Percentiles rank a stretch among this genome's conserved stretches.
Conservation (phyloP, 2,888 invertebrate genomes). For the Phyto melanocephala region DNA sequence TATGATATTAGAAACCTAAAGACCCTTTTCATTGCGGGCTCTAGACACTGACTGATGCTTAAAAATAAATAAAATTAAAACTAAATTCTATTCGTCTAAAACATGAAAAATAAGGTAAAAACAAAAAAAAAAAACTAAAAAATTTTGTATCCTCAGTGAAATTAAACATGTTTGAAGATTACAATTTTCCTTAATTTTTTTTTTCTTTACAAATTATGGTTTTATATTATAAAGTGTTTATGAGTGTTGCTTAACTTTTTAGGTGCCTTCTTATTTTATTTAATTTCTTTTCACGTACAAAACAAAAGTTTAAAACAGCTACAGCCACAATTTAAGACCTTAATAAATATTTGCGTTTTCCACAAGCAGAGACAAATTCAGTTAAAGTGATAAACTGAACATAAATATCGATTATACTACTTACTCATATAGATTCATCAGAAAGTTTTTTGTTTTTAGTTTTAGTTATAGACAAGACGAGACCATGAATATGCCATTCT, state of each 20-base stretch:
- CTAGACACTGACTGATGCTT: conserved; percentile 61
- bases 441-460: neutral
- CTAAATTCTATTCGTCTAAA: neutral
- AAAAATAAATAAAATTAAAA: conserved; percentile 44
- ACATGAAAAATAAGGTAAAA: conserved; percentile 31
- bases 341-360: neutral
- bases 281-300: neutral
- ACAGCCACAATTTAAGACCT: neutral
- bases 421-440: neutral
- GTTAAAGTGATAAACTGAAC: neutral
- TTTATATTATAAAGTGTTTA: conserved; percentile 40
- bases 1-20: conserved; percentile 40
- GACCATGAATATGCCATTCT: neutral
- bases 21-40: conserved; percentile 64
- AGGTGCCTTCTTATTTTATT: conserved; percentile 28
- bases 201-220: conserved; percentile 5
- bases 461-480: neutral
- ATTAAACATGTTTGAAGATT: conserved; percentile 9
- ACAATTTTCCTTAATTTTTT: neutral
- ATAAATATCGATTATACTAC: conserved; percentile 17
- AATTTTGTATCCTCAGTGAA: conserved; percentile 30
- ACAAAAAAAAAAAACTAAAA: conserved; percentile 32
- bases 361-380: neutral
- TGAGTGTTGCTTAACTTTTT: conserved; percentile 43
- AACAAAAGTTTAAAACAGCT: neutral